Evolutionary conservation across 2,888 invertebrate species (phyloP).

Genomic region (Platynereis dumerilii): DNA sequence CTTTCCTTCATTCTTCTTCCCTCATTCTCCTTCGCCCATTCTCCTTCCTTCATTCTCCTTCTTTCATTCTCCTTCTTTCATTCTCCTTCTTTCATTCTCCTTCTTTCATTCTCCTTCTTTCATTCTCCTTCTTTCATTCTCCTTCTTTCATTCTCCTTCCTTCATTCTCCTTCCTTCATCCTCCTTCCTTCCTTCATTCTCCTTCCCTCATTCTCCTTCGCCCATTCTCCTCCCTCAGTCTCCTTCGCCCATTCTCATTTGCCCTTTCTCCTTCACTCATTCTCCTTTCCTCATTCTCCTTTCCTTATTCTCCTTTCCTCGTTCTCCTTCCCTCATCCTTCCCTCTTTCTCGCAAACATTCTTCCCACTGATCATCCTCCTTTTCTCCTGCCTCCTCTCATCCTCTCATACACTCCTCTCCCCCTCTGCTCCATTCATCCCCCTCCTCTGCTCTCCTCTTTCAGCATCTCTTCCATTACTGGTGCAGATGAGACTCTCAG

Average conservation of each 20-base stretch:
- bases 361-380: not conserved
- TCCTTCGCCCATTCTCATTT: not conserved
- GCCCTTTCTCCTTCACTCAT: not conserved
- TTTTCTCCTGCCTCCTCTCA: not conserved
- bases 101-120: not conserved
- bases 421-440: not conserved
- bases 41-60: not conserved
- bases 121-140: not conserved
- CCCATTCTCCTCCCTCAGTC: not conserved
- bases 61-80: not conserved
- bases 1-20: not conserved
- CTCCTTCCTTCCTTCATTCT: no score
- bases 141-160: not conserved
- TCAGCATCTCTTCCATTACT: not conserved
- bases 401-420: not conserved
- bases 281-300: not conserved
- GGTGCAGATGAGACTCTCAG: no score
- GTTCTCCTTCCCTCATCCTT: not conserved
- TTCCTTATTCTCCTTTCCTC: not conserved
- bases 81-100: not conserved
- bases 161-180: no score
- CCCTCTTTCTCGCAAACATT: not conserved
- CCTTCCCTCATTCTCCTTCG: not conserved
- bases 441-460: not conserved
- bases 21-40: not conserved